These are phyloP conservation scores for Prunella strophiata DNA, from an alignment of 2,797 vertebrate genomes.

Conservation along the genomic window DNA sequence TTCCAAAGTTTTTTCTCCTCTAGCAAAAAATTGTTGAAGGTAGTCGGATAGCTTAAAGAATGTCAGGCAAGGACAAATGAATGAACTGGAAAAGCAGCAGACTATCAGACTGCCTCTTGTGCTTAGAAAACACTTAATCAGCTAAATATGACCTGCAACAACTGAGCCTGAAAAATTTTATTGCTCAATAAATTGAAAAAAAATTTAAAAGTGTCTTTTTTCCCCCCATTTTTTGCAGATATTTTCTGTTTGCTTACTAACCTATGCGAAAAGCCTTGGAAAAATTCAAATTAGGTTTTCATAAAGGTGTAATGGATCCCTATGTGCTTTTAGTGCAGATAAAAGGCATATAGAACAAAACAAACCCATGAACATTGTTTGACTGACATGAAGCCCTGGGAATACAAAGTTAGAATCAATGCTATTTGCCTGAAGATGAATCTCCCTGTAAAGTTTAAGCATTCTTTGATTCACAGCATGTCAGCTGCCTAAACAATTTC, in stretches of 20 bases:
- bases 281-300: neutral
- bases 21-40: neutral
- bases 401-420: neutral
- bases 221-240: neutral
- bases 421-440: neutral
- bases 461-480: neutral
- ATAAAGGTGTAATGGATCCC: neutral
- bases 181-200: neutral
- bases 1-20: neutral
- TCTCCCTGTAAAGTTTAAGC: neutral
- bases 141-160: neutral
- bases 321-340: neutral
- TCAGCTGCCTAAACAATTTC: neutral
- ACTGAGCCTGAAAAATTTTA: neutral
- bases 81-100: neutral
- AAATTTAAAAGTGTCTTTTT: accelerated
- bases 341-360: neutral
- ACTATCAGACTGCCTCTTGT: neutral
- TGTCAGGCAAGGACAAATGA: neutral
- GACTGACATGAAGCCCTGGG: neutral
- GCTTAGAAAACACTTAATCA: neutral
- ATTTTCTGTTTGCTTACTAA: neutral
- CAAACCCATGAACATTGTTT: neutral
- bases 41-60: neutral
- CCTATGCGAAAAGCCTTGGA: neutral